A percentile compares a stretch with the other conserved stretches of the same genome.
These are phyloP conservation scores for Electrophaes corylata DNA, from an alignment of 2,888 invertebrate species.

Conservation along the genomic window DNA sequence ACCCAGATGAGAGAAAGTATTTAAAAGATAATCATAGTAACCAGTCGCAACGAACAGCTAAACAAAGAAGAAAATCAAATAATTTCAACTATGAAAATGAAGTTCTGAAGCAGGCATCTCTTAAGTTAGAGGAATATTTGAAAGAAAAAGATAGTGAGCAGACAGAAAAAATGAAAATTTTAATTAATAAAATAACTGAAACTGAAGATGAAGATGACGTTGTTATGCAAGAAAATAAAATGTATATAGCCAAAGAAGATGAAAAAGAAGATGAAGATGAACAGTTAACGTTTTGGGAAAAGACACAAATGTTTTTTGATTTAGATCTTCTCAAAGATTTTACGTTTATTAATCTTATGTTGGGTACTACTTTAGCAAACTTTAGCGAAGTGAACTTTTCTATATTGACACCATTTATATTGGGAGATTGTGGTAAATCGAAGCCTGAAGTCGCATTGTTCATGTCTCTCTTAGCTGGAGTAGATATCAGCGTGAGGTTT, in stretches of 20 bases:
- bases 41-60: constrained; percentile 66
- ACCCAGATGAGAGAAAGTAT: constrained; percentile 72
- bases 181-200: constrained; percentile 57
- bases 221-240: constrained; percentile 55
- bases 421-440: constrained; percentile 87
- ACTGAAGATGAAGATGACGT: constrained; percentile 66
- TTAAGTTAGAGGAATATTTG: constrained; percentile 79
- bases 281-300: constrained; percentile 76
- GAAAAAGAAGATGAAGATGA: constrained; percentile 57
- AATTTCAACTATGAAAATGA: constrained; percentile 86
- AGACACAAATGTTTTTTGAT: constrained; percentile 87
- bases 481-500: constrained; percentile 87
- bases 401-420: constrained; percentile 88
- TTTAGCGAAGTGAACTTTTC: constrained; percentile 90
- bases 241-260: constrained; percentile 37
- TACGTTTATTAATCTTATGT: constrained; percentile 87
- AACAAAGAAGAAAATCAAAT: constrained; percentile 75
- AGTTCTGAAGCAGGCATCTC: constrained; percentile 81
- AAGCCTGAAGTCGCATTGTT: constrained; percentile 86
- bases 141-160: constrained; percentile 65
- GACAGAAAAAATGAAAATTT: constrained; percentile 60
- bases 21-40: constrained; percentile 77
- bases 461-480: constrained; percentile 87
- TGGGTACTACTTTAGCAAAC: constrained; percentile 88
- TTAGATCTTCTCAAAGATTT: constrained; percentile 88